phyloP scores from a whole-genome alignment of 1,140 invertebrate genomes.

The Cephus cinctus region DNA sequence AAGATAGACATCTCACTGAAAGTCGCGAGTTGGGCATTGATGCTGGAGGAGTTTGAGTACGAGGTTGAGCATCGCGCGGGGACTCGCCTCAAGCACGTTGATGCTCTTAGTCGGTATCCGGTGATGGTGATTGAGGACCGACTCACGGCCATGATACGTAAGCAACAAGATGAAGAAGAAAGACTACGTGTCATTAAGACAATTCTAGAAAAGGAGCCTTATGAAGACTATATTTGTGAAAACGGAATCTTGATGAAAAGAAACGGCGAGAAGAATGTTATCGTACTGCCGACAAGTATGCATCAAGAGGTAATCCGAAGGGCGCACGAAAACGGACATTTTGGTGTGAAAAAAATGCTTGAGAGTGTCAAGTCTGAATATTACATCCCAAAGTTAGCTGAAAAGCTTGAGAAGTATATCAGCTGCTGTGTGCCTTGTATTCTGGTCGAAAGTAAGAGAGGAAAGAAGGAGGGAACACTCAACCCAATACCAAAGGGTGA shows the following conservation, averaged over 20 bases:
- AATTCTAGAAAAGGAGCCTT: conserved; percentile 11
- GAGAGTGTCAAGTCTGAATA: conserved; percentile 11
- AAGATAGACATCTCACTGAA: conserved; percentile 42
- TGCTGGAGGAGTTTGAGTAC: conserved; percentile 43
- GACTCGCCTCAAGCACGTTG: conserved; percentile 44
- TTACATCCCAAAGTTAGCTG: conserved; percentile 13
- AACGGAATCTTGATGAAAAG: conserved; percentile 13
- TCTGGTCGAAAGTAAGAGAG: too few species aligned
- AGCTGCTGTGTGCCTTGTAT: conserved; percentile 8
- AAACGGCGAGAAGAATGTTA: conserved; percentile 10
- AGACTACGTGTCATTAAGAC: conserved; percentile 27
- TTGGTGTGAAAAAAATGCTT: conserved; percentile 11
- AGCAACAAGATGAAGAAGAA: conserved; percentile 28
- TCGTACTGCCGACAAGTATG: conserved; percentile 26
- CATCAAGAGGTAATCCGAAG: conserved; percentile 22
- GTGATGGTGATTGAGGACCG: conserved; percentile 20
- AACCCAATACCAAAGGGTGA: conserved; percentile 30
- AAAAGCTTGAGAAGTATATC: conserved; percentile 13
- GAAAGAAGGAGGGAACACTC: conserved; percentile 21
- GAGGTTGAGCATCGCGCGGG: conserved; percentile 38
- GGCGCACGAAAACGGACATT: conserved; percentile 22
- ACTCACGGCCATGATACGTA: conserved; percentile 6
- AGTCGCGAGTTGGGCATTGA: conserved; percentile 38
- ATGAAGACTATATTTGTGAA: conserved; percentile 16
- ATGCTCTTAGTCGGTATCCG: conserved; percentile 46